Base-by-base conservation (phyloP, 1,140 invertebrate species). In the Pseudomyrmex cubaensis region DNA sequence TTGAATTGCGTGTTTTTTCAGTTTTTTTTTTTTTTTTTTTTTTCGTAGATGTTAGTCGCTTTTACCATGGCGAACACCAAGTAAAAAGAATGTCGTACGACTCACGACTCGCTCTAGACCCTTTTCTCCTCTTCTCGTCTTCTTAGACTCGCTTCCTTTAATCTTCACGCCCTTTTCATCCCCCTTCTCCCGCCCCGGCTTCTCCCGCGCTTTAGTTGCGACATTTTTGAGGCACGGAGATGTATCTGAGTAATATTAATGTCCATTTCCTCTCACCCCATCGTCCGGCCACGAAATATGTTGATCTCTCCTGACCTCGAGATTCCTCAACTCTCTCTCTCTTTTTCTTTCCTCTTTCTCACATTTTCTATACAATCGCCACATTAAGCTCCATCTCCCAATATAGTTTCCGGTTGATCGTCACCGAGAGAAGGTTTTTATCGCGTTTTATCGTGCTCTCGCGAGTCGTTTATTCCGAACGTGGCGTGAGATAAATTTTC, bases 191-290 rank as follows among this genome's bases (percentile, higher is more conserved):
- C 66, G 46, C 83, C 86, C 85, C 67, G 85, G 92, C 92, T 93
- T 89, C 89, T 92, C 90, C 91, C 89, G 90, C 91, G 93, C 92
- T 93, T 93, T 92, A 93, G 89, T 92, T 90, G 92, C 92, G 90
- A 90, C 86, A 92, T 90, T 86, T 86, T 73, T 80, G 85, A 92
- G 90, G 87, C 89, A 91, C 91, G 74, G 91, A 76, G 70, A 70
- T 80, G 82, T 82, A 73, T 85, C 50, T 77, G 75, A 54, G 70
- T 82, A 35, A 74, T 67, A 77, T 73, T 69, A 61, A 73, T 78
- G 17, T 85, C 52, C 75, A 70, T 72, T 64, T 67, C 15, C 25
- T 22, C 75, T 63, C 13, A 13, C 56, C 57, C 44, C 35, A 52
- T 20, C 12, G 7, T 35, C 50, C 13, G 50, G 50, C 50, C 50